A percentile compares a stretch with the other conserved stretches of the same genome.
phyloP scores from a whole-genome alignment of 1,140 invertebrate species.

The Globodera ellingtonae region DNA sequence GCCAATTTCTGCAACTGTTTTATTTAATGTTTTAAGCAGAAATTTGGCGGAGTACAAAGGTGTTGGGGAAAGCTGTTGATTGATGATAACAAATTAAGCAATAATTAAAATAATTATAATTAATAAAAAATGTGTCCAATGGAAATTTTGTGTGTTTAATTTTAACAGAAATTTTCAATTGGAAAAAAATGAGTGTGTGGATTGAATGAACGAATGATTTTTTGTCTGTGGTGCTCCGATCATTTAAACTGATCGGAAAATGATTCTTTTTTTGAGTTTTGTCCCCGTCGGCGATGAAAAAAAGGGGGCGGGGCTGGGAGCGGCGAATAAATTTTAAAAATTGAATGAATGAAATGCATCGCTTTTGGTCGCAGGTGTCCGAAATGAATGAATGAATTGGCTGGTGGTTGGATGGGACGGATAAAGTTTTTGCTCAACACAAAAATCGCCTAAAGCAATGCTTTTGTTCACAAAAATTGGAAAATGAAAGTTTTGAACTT shows the following conservation, averaged over 20 bases:
- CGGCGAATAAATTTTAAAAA: not conserved
- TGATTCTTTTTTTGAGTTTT: no score
- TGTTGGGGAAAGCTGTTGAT: not conserved
- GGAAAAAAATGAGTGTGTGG: no score
- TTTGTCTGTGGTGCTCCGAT: no score
- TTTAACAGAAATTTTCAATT: no score
- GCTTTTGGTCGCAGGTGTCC: not conserved
- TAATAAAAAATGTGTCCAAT: no score
- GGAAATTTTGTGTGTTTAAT: no score
- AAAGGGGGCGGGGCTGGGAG: not conserved
- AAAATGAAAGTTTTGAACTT: not conserved
- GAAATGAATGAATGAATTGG: conserved; percentile 10
- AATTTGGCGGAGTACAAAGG: not conserved
- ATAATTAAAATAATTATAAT: no score
- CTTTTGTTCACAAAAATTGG: no score
- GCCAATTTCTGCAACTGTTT: not conserved
- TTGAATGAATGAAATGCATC: not conserved
- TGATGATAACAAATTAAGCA: no score
- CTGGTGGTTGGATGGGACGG: not conserved
- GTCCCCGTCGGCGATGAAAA: not conserved
- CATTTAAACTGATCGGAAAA: no score
- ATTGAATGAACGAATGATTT: no score
- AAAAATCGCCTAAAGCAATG: not conserved
- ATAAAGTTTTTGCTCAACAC: not conserved
- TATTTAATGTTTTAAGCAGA: not conserved